These are phyloP conservation scores for Arrhopalites spinosus DNA, from an alignment of 2,888 invertebrate genomes.

Conservation along the genomic window DNA sequence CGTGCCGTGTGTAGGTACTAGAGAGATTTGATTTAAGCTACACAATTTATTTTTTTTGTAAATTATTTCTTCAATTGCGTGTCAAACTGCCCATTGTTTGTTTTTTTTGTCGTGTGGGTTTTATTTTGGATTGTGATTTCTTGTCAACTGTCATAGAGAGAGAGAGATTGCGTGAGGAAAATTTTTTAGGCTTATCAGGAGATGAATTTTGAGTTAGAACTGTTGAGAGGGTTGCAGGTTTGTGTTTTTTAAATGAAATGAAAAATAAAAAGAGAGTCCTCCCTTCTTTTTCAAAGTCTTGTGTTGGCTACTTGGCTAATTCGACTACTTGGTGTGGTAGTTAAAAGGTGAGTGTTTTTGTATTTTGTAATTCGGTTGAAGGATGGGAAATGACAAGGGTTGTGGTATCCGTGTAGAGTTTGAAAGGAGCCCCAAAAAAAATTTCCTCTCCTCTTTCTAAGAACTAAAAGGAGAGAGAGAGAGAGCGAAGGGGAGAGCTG, in stretches of 20 bases:
- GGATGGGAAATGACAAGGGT: slow-evolving; percentile 40
- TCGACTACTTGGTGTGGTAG: slow-evolving; percentile 22
- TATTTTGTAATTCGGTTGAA: slow-evolving; percentile 26
- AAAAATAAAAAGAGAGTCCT: too few relatives aligned
- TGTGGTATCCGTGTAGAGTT: slow-evolving; percentile 15
- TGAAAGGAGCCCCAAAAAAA: background rate
- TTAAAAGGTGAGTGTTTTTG: slow-evolving; percentile 20
- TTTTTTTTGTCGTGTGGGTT: background rate
- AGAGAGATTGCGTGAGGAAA: background rate
- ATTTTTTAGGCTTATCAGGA: background rate
- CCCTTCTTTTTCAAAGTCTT: slow-evolving; percentile 31
- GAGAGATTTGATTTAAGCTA: too few relatives aligned
- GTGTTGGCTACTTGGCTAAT: slow-evolving; percentile 27
- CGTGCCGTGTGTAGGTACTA: too few relatives aligned
- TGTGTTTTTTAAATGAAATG: too few relatives aligned
- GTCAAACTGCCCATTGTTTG: background rate
- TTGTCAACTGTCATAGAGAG: background rate
- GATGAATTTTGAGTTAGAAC: slow-evolving; percentile 2
- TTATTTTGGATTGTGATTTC: background rate
- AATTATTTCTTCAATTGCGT: background rate
- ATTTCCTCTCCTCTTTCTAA: slow-evolving; percentile 12
- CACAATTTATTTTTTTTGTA: too few relatives aligned
- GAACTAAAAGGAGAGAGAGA: slow-evolving; percentile 18
- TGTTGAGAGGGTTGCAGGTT: slow-evolving; percentile 10
- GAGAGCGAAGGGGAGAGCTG: background rate